A percentile compares a stretch with the other conserved stretches of the same genome.
Conservation (phyloP, 2,888 invertebrate genomes). For the Athalia circularis region DNA sequence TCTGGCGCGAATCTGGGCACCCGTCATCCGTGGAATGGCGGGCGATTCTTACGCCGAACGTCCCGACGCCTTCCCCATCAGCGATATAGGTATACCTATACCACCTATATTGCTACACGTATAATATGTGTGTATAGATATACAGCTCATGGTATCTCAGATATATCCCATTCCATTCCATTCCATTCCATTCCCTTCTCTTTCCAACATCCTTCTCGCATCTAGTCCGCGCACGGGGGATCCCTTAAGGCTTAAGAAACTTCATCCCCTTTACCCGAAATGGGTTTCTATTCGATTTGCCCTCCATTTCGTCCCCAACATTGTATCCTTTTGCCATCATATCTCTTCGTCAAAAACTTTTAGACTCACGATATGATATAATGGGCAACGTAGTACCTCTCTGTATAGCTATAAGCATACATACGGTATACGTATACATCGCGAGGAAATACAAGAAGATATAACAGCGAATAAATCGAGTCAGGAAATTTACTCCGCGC, state of each 20-base stretch:
- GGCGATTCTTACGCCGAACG: slow-evolving; percentile 26
- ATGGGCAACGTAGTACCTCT: slow-evolving; percentile 1
- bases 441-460: too few relatives aligned
- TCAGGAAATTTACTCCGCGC: too few relatives aligned
- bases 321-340: slow-evolving; percentile 36
- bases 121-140: neutral
- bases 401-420: neutral
- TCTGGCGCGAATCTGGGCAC: slow-evolving; percentile 38
- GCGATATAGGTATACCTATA: too few relatives aligned
- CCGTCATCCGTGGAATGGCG: slow-evolving; percentile 44
- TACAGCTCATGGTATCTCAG: too few relatives aligned
- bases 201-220: neutral
- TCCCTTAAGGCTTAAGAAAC: slow-evolving; percentile 46
- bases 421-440: too few relatives aligned
- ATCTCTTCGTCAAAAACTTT: slow-evolving; percentile 39
- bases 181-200: neutral
- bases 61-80: slow-evolving; percentile 32
- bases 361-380: slow-evolving; percentile 26
- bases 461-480: too few relatives aligned
- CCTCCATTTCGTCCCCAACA: slow-evolving; percentile 44
- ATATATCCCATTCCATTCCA: too few relatives aligned
- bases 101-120: too few relatives aligned
- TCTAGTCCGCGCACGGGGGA: slow-evolving; percentile 34
- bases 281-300: slow-evolving; percentile 45
- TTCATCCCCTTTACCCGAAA: slow-evolving; percentile 44